Percentiles rank a stretch among this genome's conserved stretches.
Conservation (phyloP, 2,888 invertebrate species). For the Drosophila putrida region DNA sequence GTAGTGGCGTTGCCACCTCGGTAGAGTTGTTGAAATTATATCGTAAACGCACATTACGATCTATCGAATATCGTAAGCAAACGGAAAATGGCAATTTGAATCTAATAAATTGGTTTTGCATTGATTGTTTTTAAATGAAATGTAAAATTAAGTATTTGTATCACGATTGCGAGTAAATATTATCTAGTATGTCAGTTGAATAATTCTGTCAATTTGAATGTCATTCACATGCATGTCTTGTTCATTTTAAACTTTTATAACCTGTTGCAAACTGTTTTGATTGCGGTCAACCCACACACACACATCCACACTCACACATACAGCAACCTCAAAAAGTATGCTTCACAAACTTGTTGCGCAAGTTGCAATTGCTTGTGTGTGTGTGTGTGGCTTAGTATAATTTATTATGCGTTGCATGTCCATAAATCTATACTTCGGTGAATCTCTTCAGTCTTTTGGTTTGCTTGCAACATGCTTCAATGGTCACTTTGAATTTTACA, state of each 20-base stretch:
- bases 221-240: constrained; percentile 52
- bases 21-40: background rate
- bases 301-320: constrained; percentile 1
- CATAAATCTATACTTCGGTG: constrained; percentile 50
- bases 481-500: constrained; percentile 73
- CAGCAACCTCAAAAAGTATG: constrained; percentile 43
- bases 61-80: constrained; percentile 20
- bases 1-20: constrained; percentile 42
- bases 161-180: background rate
- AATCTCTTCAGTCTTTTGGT: constrained; percentile 46
- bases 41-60: constrained; percentile 6
- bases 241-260: constrained; percentile 61
- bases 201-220: background rate
- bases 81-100: background rate
- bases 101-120: background rate
- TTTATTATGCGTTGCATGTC: constrained; percentile 76
- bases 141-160: background rate
- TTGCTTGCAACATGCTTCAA: constrained; percentile 57
- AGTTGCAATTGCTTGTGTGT: constrained; percentile 71
- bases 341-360: constrained; percentile 75
- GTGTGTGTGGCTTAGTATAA: constrained; percentile 32
- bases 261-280: constrained; percentile 52
- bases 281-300: constrained; percentile 33
- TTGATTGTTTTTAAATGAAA: background rate
- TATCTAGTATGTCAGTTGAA: background rate